Evolutionary conservation across 2,888 invertebrate genomes (phyloP).

Genomic region (Dioctria rufipes): DNA sequence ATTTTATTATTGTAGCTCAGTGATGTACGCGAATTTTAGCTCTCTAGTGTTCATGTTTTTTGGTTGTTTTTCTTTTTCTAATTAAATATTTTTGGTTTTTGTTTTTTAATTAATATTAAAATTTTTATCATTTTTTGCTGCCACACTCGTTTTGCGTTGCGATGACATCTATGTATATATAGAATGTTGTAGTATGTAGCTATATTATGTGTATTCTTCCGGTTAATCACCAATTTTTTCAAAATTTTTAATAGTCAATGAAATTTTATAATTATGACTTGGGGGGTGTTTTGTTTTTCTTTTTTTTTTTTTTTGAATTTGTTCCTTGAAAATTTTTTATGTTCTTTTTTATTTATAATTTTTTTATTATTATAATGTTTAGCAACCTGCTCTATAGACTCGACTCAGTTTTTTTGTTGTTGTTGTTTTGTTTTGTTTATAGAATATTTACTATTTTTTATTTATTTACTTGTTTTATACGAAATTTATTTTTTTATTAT

Average conservation of each 20-base stretch:
- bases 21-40: conserved; percentile 53
- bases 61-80: conserved; percentile 3
- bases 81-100: conserved; percentile 15
- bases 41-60: background rate
- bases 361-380: background rate
- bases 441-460: background rate
- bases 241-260: background rate
- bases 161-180: no score
- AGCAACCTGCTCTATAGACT: conserved; percentile 16
- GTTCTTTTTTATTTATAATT: background rate
- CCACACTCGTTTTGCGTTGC: background rate
- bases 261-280: no score
- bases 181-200: no score
- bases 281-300: no score
- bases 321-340: background rate
- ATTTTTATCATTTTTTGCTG: background rate
- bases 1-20: conserved; percentile 54
- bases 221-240: background rate
- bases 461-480: conserved; percentile 13
- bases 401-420: no score
- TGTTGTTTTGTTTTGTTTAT: no score
- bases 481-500: background rate
- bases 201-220: background rate
- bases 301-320: background rate
- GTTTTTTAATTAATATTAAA: background rate